Percentiles rank a stretch among this genome's conserved stretches.
phyloP scores from a whole-genome alignment of 1,140 invertebrate genomes.

The Heliothis subflexa region DNA sequence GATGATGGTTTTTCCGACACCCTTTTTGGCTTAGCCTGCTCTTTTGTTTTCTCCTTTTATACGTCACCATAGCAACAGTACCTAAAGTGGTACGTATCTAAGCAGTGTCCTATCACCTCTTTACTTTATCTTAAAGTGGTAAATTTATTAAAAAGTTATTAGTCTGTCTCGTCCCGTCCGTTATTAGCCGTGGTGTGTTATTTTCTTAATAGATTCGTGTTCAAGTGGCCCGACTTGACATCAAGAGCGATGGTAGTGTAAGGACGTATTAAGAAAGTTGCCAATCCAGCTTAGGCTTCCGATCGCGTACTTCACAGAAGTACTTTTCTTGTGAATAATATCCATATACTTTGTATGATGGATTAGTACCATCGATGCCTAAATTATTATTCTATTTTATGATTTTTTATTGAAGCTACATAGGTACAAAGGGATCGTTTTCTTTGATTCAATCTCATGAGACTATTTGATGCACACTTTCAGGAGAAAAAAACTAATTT shows the following conservation, averaged over 20 bases:
- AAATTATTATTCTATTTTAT: conserved; percentile 45
- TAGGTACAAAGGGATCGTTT: conserved; percentile 45
- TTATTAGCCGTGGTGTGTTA: conserved; percentile 5
- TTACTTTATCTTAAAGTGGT: background rate
- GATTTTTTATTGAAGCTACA: conserved; percentile 38
- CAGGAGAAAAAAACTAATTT: background rate
- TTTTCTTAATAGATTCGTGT: conserved; percentile 34
- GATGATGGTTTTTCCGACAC: conserved; percentile 10
- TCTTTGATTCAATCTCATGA: conserved; percentile 50
- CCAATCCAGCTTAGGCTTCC: conserved; percentile 55
- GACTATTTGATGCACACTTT: conserved; percentile 51
- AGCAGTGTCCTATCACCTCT: background rate
- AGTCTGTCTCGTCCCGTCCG: background rate
- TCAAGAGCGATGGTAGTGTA: conserved; percentile 14
- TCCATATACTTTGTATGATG: conserved; percentile 59
- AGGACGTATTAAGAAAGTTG: conserved; percentile 71
- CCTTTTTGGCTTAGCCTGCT: background rate
- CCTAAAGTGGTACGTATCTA: background rate
- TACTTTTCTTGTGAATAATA: conserved; percentile 65
- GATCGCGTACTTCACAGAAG: conserved; percentile 67
- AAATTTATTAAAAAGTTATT: conserved; percentile 9
- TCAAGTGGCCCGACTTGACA: conserved; percentile 9
- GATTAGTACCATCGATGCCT: conserved; percentile 62
- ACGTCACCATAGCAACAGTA: background rate
- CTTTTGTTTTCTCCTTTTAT: background rate